These are phyloP conservation scores for Argentina silus DNA, from an alignment of 2,797 vertebrate species.

Conservation along the genomic window DNA sequence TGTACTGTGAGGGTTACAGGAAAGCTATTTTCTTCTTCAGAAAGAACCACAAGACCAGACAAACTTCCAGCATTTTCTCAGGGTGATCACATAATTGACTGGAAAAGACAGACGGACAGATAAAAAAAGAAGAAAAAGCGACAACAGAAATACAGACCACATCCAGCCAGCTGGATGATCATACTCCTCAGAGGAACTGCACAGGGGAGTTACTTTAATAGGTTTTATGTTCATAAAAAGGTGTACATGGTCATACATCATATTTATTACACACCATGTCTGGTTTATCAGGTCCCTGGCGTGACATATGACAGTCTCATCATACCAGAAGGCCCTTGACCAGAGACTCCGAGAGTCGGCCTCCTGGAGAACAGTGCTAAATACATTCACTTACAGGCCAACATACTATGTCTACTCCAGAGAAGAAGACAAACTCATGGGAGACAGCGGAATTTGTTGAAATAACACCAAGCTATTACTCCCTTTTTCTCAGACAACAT, in stretches of 20 bases:
- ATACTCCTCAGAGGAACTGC: constrained; percentile 8
- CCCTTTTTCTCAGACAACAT: constrained; percentile 50
- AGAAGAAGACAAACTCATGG: not conserved
- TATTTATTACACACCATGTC: constrained; percentile 15
- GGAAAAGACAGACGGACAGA: constrained; percentile 53
- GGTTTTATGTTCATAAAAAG: constrained; percentile 10
- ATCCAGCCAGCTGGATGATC: not conserved
- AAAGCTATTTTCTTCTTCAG: constrained; percentile 42
- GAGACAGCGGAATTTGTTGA: not conserved
- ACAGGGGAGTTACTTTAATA: constrained; percentile 16
- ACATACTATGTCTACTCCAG: too few relatives aligned
- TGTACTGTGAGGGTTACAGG: constrained; percentile 38
- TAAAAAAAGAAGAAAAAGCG: constrained; percentile 7
- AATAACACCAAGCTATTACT: not conserved
- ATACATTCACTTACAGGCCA: too few relatives aligned
- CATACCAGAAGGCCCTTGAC: constrained; percentile 37
- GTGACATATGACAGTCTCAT: constrained; percentile 17
- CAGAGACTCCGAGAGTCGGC: too few relatives aligned
- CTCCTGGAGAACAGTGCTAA: constrained; percentile 1
- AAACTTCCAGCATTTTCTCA: constrained; percentile 47
- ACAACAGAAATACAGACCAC: constrained; percentile 31
- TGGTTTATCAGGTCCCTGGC: constrained; percentile 13
- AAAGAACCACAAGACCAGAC: constrained; percentile 39
- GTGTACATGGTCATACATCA: constrained; percentile 25
- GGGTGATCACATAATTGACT: constrained; percentile 48